Base-by-base conservation (phyloP, 2,113 vertebrate genomes). In the Scomber scombrus region DNA sequence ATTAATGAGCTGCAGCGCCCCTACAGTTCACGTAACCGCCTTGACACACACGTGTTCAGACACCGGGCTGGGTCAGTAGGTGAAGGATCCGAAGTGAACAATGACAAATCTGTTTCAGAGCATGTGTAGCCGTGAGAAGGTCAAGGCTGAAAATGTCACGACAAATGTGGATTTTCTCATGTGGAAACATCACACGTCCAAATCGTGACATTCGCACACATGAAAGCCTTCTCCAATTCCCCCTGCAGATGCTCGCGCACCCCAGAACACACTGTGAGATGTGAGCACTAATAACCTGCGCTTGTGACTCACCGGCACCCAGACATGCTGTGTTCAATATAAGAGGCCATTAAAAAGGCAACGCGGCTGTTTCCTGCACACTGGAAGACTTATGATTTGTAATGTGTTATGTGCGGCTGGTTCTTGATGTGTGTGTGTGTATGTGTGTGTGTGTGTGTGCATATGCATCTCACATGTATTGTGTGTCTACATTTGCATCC, bases 341-440 rank as follows among this genome's bases (percentile, higher is more conserved):
- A 71, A 62, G 40, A 69, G 55, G 40, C 76, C 43, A 83, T 87
- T 82, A 80, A 81, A 85, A 83, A 40, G 63, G 49, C 43, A 72
- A 65, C 75, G 12, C 66, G 50, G 54, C 31, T 12, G 0, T 73
- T 55, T 49, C 52, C 64, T 56, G 56, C 63, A 60, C 40, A 26
- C 26, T 74, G 71, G 8, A 60, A 65, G 11, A 16, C 23, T 16
- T 23, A 0, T 55, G 49, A 62, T 73, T 34, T 43, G 63, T 50
- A 45, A 43, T 14, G 21, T 26, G 45, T 40, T 26, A 58, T 61
- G 26, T 46, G 31, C 63, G 34, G 40, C 31, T 64, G 70, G 13
- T 50, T 3, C 23, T 26, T 3, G 23, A 26, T 57, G 49, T 6
- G 8, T 18, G 8, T 14, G 51, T 56, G 51, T 60, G 52, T 49